phyloP scores from a whole-genome alignment of 2,113 vertebrate genomes.

The Xenus cinereus region DNA sequence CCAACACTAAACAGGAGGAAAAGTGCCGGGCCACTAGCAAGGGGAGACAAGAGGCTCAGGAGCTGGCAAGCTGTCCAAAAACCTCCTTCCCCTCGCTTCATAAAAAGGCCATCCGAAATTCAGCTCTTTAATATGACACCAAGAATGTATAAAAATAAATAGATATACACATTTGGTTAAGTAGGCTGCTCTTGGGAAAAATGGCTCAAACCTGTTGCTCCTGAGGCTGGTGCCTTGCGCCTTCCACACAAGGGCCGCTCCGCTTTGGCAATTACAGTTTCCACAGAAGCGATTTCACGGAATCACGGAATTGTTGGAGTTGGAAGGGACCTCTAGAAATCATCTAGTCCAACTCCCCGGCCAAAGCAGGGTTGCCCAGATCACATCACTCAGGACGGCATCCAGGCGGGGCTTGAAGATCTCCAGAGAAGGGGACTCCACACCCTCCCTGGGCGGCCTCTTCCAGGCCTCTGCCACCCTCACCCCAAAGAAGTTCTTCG shows the following conservation, averaged over 20 bases:
- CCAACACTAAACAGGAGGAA: not conserved
- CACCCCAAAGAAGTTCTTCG: no score
- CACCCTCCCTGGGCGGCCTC: no score
- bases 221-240: accelerated
- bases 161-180: not conserved
- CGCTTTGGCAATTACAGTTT: not conserved
- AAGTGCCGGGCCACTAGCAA: accelerated
- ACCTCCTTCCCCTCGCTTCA: not conserved
- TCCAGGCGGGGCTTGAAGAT: no score
- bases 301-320: no score
- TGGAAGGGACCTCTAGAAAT: no score
- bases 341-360: no score
- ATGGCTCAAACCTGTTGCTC: not conserved
- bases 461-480: no score
- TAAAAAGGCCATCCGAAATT: not conserved
- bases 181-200: not conserved
- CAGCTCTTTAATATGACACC: not conserved
- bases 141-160: not conserved
- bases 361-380: no score
- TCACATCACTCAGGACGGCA: no score
- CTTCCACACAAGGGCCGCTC: accelerated
- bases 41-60: not conserved
- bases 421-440: no score
- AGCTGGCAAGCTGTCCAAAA: not conserved
- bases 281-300: not conserved